Base-by-base conservation (phyloP, 2,888 invertebrate species). In the Morpho deidamia region DNA sequence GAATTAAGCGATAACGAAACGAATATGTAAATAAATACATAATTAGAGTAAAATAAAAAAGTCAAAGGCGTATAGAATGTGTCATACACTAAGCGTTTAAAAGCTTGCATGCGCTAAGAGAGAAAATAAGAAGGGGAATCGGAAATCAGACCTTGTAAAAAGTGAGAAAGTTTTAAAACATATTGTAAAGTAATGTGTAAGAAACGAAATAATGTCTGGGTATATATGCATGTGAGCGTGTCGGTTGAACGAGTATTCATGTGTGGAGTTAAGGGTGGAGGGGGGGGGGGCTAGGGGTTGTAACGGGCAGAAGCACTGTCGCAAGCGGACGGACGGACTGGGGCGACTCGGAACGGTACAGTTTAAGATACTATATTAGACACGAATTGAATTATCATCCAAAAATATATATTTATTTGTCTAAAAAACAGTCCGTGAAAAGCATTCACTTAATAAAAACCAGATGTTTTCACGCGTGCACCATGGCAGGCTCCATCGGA, bases 301-400 rank as follows among this genome's bases (percentile, higher is more conserved):
- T 63, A 61, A 55, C 5, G 58, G 61, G 61, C 55, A 54, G 59
- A 71, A 71, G 71, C 72, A 58, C 61, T 62, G 53, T 65, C 56
- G 68, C 72, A 73, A 71, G 74, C 76, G 65, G 64, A 23, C 67
- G 63, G 62, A 63, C 67, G 69, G 66, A 57, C 56, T 58, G 54
- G 69, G 69, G 68, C 70, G 69, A 73, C 69, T 38, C 37, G 11
- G 9, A 12, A 44, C 32, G 11, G n/a, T 37, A 37, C n/a, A 7
- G 9, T 37, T 23, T 23, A 3, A 23, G 23, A 23, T 23, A 23
- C 5, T 23, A 23, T 23, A 5, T 1, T 23, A 23, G 23, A 23
- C 23, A 23, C 23, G 5, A 23, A 23, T 23, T 23, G 5, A 23
- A 23, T 23, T 23, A 5, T 23, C 23, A 5, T 23, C 23, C 5